phyloP scores from a whole-genome alignment of 2,888 invertebrate genomes.

The Zelleria hepariella region DNA sequence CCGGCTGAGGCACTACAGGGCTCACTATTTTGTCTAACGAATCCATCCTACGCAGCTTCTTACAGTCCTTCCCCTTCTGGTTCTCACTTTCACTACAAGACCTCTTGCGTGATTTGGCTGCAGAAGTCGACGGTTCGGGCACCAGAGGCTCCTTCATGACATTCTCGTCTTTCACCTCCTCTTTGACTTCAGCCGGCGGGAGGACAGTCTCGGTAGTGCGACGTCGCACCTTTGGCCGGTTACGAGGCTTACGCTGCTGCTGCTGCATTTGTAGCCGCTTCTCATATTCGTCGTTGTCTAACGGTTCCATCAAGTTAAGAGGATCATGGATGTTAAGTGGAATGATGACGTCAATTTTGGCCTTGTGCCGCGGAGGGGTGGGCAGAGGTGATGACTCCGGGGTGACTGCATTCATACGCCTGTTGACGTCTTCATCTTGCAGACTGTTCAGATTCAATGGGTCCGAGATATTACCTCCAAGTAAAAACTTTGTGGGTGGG shows the following conservation, averaged over 20 bases:
- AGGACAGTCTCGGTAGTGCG: constrained; percentile 57
- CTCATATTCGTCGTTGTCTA: constrained; percentile 87
- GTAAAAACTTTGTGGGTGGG: constrained; percentile 92
- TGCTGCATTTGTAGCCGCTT: constrained; percentile 79
- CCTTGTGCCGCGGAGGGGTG: constrained; percentile 84
- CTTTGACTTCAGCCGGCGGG: constrained; percentile 34
- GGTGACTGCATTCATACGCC: constrained; percentile 90
- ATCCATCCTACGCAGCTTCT: constrained; percentile 77
- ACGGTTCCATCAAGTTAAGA: constrained; percentile 84
- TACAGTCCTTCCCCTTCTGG: constrained; percentile 63
- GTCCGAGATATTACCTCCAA: constrained; percentile 96
- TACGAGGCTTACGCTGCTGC: constrained; percentile 78
- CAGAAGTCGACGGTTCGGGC: constrained; percentile 48
- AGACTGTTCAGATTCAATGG: constrained; percentile 94
- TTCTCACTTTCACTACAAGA: constrained; percentile 72
- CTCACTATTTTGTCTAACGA: constrained; percentile 91
- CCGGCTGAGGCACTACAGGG: constrained; percentile 91
- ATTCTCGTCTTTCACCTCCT: constrained; percentile 32
- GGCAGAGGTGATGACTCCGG: constrained; percentile 93
- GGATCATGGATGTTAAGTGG: constrained; percentile 95
- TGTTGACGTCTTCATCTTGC: constrained; percentile 83
- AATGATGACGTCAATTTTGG: constrained; percentile 90
- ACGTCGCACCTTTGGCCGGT: constrained; percentile 74
- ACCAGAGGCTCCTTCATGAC: constrained; percentile 48
- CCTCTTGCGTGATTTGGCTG: constrained; percentile 45